Percentiles rank a stretch among this genome's conserved stretches.
Conservation (phyloP, 2,797 vertebrate genomes). For the Linurgus olivaceus region DNA sequence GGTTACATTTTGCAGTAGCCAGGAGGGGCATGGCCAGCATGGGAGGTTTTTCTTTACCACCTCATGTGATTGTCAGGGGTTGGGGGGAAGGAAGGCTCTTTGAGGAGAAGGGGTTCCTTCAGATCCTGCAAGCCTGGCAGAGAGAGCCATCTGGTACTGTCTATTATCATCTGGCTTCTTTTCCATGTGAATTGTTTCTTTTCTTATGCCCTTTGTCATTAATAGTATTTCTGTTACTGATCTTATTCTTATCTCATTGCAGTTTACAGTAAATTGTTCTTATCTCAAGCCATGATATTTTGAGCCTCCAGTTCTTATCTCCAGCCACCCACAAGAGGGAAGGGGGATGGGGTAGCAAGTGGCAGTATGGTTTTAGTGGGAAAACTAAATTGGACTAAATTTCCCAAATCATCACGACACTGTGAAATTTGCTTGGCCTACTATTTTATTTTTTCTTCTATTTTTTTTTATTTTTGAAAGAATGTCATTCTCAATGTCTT, state of each 20-base stretch:
- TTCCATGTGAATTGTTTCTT: neutral
- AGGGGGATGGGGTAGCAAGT: neutral
- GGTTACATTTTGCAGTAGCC: neutral
- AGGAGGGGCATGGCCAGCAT: neutral
- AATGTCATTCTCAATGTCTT: neutral
- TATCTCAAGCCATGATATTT: neutral
- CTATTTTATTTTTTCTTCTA: neutral
- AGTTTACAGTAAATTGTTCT: neutral
- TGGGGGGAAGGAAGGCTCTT: neutral
- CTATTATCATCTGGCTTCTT: neutral
- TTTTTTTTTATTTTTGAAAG: neutral
- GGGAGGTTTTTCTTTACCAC: neutral
- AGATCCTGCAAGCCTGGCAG: neutral
- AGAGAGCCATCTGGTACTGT: neutral
- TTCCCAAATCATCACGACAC: neutral
- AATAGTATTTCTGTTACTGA: neutral
- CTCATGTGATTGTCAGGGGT: neutral
- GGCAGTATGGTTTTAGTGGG: neutral
- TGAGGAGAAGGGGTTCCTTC: neutral
- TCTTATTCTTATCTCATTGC: neutral
- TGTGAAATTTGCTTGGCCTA: neutral
- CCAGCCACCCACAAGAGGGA: neutral
- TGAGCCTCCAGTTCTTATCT: neutral
- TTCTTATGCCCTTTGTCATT: neutral
- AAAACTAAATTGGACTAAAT: neutral